Evolutionary conservation across 2,797 vertebrate species (phyloP).

Genomic region (Karalla daura): DNA sequence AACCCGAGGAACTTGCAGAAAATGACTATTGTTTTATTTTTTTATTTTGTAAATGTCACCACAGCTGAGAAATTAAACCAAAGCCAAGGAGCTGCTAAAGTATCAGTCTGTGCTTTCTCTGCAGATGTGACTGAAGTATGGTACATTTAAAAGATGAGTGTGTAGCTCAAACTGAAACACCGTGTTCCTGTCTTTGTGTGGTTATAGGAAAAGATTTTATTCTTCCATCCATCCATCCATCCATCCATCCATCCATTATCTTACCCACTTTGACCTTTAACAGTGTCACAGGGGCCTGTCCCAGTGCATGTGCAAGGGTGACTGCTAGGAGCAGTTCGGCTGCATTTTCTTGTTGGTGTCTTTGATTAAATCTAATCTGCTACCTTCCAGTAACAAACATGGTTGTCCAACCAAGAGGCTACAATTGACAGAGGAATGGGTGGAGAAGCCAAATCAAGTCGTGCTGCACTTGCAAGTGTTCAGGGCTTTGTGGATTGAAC

Average conservation of each 20-base stretch:
- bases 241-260: no score
- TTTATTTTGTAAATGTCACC: slow-evolving; percentile 1
- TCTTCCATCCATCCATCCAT: no score
- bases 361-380: no score
- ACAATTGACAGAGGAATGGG: not conserved
- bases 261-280: no score
- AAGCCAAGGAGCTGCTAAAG: no score
- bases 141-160: not conserved
- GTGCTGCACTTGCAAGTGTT: not conserved
- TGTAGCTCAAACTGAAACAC: not conserved
- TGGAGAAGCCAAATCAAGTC: not conserved
- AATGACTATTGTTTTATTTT: not conserved
- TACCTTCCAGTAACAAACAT: no score
- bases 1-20: not conserved
- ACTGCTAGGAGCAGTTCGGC: no score
- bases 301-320: no score
- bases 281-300: no score
- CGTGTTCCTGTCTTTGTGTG: not conserved
- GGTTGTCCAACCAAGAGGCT: no score
- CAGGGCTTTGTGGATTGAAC: slow-evolving; percentile 23
- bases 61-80: not conserved
- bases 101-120: no score
- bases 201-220: not conserved
- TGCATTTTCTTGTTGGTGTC: no score
- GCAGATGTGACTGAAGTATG: not conserved